phyloP scores from a whole-genome alignment of 1,140 invertebrate genomes.

The Drosophila takahashii region DNA sequence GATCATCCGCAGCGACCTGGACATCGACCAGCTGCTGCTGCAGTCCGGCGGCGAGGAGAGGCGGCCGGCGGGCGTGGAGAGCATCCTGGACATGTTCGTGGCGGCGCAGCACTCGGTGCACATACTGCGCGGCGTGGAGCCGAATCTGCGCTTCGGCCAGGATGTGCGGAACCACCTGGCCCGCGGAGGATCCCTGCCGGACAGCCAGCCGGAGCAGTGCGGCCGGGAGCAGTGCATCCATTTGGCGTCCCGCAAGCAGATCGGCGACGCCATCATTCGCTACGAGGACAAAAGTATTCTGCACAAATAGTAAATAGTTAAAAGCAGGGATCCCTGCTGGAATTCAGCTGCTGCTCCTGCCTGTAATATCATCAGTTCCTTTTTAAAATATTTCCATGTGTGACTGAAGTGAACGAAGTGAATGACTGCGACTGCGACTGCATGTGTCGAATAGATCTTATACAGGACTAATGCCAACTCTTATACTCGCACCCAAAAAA shows the following conservation, averaged over 20 bases:
- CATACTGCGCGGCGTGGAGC: constrained; percentile 80
- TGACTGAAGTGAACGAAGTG: constrained; percentile 11
- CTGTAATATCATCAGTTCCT: constrained; percentile 74
- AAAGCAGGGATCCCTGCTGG: neutral
- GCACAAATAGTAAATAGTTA: too few species aligned
- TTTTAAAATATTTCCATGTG: constrained; percentile 37
- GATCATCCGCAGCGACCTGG: constrained; percentile 87
- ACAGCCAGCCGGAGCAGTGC: constrained; percentile 28
- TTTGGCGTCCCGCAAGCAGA: constrained; percentile 82
- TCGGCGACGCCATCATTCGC: constrained; percentile 82
- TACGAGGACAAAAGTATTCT: constrained; percentile 82
- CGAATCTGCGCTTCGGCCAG: constrained; percentile 77
- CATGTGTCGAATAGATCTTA: constrained; percentile 23
- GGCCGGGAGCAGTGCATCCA: constrained; percentile 75
- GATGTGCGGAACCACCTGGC: constrained; percentile 64
- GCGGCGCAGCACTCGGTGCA: constrained; percentile 76
- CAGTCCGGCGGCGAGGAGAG: constrained; percentile 11
- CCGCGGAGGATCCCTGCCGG: constrained; percentile 41
- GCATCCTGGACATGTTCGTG: constrained; percentile 83
- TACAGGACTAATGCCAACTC: constrained; percentile 23
- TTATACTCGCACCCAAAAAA: constrained; percentile 35
- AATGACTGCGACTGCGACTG: constrained; percentile 4
- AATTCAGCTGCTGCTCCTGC: constrained; percentile 38
- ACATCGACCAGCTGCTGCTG: constrained; percentile 86
- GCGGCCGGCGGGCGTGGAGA: constrained; percentile 61